Evolutionary conservation across 1,140 invertebrate genomes (phyloP), one percentile per base, ranked within the genome.

Genomic region (Tigriopus japonicus): DNA sequence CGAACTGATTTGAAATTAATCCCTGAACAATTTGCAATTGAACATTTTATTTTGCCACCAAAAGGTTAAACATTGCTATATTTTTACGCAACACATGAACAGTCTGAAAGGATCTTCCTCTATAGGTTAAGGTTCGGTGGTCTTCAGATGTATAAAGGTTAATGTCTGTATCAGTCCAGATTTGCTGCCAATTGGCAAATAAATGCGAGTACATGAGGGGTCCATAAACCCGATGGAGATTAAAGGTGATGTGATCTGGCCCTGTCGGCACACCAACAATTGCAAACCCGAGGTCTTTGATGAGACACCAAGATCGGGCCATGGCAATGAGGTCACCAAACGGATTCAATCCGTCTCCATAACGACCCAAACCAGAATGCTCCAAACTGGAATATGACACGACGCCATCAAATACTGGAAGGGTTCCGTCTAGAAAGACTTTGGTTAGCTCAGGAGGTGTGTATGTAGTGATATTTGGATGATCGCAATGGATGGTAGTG

Each of bases 181-280:
- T 19, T 43, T 43, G 51, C 10, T 52, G 12, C 51, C 51, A 52
- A 19, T 52, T 52, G 19, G 12, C 19, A n/a, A n/a, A n/a, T n/a
- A n/a, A n/a, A n/a, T n/a, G n/a, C n/a, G n/a, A n/a, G n/a, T n/a
- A n/a, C n/a, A n/a, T n/a, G n/a, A n/a, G n/a, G n/a, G n/a, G n/a
- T n/a, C n/a, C n/a, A n/a, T n/a, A n/a, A n/a, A n/a, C n/a, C n/a
- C n/a, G n/a, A n/a, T n/a, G n/a, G n/a, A n/a, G n/a, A n/a, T n/a
- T n/a, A n/a, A n/a, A n/a, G n/a, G n/a, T n/a, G n/a, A n/a, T n/a
- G n/a, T n/a, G n/a, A n/a, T n/a, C n/a, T n/a, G n/a, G n/a, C n/a
- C 51, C 51, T 13, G 51, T 9, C 12, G 51, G 53, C 62, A 65
- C 56, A 52, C 42, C 52, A 56, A 53, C n/a, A 9, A 43, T 15